Percentiles rank a stretch among this genome's conserved stretches.
These are phyloP conservation scores for Austrofundulus limnaeus DNA, from an alignment of 2,113 vertebrate genomes.

Conservation along the genomic window DNA sequence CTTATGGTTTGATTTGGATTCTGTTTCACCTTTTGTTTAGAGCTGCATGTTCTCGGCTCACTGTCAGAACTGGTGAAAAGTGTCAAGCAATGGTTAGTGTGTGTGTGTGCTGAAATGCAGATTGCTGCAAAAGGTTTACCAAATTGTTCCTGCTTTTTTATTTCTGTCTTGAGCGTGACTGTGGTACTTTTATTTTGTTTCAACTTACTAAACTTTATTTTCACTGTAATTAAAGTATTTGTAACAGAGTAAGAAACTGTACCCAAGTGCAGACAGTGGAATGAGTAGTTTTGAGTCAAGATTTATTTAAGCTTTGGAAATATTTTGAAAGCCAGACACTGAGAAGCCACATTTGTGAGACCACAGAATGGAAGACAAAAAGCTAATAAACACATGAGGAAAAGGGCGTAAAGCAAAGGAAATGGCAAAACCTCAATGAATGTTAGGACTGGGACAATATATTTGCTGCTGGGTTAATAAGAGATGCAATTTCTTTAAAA, in stretches of 20 bases:
- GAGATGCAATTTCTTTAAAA: too few relatives aligned
- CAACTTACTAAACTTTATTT: not conserved
- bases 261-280: not conserved
- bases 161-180: too few relatives aligned
- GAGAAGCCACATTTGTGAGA: not conserved
- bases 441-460: too few relatives aligned
- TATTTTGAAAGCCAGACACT: not conserved
- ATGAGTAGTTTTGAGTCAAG: not conserved
- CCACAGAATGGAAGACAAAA: too few relatives aligned
- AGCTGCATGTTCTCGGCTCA: slow-evolving; percentile 50
- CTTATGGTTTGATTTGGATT: slow-evolving; percentile 59
- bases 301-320: not conserved
- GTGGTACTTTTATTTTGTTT: not conserved
- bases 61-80: slow-evolving; percentile 45
- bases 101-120: slow-evolving; percentile 3
- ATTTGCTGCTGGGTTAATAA: too few relatives aligned
- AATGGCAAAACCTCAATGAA: not conserved
- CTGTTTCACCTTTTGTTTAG: slow-evolving; percentile 53
- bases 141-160: slow-evolving; percentile 5
- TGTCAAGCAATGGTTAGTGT: slow-evolving; percentile 39
- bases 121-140: slow-evolving; percentile 5
- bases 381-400: not conserved
- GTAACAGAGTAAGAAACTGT: not conserved
- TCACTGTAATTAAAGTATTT: not conserved
- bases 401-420: not conserved